A percentile compares a stretch with the other conserved stretches of the same genome.
Evolutionary conservation across 2,113 vertebrate genomes (phyloP).

Genomic region (Scomber colias): DNA sequence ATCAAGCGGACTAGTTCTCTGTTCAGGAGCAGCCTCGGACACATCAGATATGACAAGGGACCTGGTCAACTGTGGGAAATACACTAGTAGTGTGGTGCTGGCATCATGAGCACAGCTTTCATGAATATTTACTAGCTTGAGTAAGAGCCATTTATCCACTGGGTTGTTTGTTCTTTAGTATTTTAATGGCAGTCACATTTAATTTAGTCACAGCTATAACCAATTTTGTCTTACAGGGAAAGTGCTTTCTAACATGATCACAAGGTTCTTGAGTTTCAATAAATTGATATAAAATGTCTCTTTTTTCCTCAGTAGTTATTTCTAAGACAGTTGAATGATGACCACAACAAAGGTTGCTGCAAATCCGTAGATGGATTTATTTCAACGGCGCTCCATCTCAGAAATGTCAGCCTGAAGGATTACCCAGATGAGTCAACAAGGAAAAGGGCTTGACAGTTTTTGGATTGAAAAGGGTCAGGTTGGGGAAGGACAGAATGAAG

Average conservation of each 20-base stretch:
- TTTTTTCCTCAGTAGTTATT: neutral
- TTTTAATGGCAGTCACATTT: neutral
- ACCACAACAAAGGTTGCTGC: neutral
- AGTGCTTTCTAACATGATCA: neutral
- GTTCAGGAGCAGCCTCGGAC: constrained; percentile 19
- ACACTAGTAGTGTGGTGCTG: constrained; percentile 35
- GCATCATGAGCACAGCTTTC: constrained; percentile 44
- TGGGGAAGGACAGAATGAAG: neutral
- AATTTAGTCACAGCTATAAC: constrained; percentile 21
- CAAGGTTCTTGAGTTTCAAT: constrained; percentile 24
- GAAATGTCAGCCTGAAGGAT: constrained; percentile 4
- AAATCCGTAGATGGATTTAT: neutral
- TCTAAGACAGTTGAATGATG: neutral
- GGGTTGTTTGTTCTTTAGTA: constrained; percentile 1
- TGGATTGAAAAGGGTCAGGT: neutral
- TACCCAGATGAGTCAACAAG: neutral
- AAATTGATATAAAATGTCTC: neutral
- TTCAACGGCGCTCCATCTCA: neutral
- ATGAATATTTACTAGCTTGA: constrained; percentile 9
- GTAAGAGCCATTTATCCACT: neutral
- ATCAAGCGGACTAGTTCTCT: constrained; percentile 28
- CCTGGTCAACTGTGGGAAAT: constrained; percentile 8
- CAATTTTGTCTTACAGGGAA: constrained; percentile 21
- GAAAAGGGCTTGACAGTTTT: neutral
- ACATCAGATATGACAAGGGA: constrained; percentile 5